Percentiles rank a stretch among this genome's conserved stretches.
phyloP scores from a whole-genome alignment of 2,888 invertebrate species.

The Scaptodrosophila latifasciaeformis region DNA sequence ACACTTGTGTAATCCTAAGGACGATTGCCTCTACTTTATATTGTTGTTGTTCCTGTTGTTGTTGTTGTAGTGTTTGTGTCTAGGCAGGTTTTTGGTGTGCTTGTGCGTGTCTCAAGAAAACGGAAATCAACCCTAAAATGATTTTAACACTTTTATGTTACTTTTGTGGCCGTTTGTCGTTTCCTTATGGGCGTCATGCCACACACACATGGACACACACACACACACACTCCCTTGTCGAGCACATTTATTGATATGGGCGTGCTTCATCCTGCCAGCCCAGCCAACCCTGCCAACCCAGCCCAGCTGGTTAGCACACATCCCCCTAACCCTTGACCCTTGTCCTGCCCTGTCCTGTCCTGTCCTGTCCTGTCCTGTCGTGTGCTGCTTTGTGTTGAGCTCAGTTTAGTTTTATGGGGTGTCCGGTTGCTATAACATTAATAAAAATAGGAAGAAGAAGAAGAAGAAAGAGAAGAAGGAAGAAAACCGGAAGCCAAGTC shows the following conservation, averaged over 20 bases:
- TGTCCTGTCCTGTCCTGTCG: too few relatives aligned
- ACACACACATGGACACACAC: conserved; percentile 46
- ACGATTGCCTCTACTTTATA: too few relatives aligned
- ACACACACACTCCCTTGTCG: conserved; percentile 28
- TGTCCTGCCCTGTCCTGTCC: too few relatives aligned
- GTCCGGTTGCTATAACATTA: conserved; percentile 57
- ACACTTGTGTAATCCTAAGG: too few relatives aligned
- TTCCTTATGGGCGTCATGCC: conserved; percentile 11
- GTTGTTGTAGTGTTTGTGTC: too few relatives aligned
- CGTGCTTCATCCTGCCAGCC: conserved; percentile 1
- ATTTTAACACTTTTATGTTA: conserved; percentile 61
- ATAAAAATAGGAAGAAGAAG: conserved; percentile 8
- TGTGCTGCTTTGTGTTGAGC: conserved; percentile 10
- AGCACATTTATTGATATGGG: conserved; percentile 44
- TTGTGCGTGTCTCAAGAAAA: conserved; percentile 28
- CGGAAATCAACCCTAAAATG: conserved; percentile 62
- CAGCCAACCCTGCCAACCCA: neutral
- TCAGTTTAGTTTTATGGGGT: conserved; percentile 61
- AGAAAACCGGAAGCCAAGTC: conserved; percentile 55
- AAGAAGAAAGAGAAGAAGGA: neutral
- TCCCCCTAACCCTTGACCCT: too few relatives aligned
- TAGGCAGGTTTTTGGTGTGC: neutral
- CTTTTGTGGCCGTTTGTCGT: conserved; percentile 37
- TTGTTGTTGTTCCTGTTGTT: too few relatives aligned
- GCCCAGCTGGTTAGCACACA: too few relatives aligned